A percentile compares a stretch with the other conserved stretches of the same genome.
Evolutionary conservation across 2,888 invertebrate species (phyloP).

Genomic region (Chrysolina oricalcia): DNA sequence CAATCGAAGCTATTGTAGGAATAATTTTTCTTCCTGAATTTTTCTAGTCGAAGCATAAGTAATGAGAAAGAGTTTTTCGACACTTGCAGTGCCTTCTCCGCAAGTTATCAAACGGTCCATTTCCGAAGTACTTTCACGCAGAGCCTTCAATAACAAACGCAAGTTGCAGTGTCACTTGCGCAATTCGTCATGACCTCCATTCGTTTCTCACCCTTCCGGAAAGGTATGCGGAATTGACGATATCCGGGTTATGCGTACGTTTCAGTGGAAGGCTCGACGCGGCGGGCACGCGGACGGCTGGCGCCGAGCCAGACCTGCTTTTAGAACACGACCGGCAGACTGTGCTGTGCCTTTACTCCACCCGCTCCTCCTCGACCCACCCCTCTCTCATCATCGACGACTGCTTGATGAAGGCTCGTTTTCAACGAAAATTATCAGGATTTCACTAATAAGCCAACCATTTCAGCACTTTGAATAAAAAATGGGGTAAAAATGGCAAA

Average conservation of each 20-base stretch:
- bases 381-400: conserved; percentile 17
- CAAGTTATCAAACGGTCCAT: no score
- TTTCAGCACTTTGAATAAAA: no score
- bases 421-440: not conserved
- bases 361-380: conserved; percentile 37
- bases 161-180: conserved; percentile 1
- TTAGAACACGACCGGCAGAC: conserved; percentile 68
- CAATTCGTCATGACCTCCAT: conserved; percentile 9
- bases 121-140: not conserved
- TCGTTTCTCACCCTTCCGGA: conserved; percentile 21
- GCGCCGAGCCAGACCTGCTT: conserved; percentile 65
- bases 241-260: conserved; percentile 42
- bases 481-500: no score
- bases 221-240: conserved; percentile 43
- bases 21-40: no score
- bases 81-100: no score
- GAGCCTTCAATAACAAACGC: not conserved
- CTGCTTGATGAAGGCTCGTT: not conserved
- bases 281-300: conserved; percentile 67
- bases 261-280: conserved; percentile 59
- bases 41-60: no score
- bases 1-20: no score
- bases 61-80: no score
- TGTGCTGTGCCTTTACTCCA: conserved; percentile 52
- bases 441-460: not conserved